Evolutionary conservation across 1,140 invertebrate species (phyloP).

Genomic region (Drosophila rhopaloa): DNA sequence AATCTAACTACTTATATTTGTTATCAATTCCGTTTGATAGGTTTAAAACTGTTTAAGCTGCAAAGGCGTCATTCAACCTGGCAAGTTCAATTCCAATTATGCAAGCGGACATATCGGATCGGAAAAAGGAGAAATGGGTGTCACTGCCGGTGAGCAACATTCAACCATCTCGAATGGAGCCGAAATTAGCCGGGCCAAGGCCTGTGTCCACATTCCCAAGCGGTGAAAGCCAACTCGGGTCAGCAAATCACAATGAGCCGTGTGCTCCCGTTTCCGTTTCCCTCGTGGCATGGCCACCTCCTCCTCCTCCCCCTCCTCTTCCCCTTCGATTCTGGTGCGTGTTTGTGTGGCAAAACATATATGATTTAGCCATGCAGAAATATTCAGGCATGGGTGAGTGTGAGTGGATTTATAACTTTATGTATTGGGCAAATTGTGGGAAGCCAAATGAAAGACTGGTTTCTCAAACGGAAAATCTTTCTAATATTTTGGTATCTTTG

Average conservation of each 20-base stretch:
- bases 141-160: background rate
- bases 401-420: slow-evolving; percentile 1
- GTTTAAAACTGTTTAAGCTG: no score
- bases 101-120: background rate
- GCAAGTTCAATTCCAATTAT: background rate
- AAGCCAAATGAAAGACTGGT: background rate
- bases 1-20: no score
- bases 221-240: slow-evolving; percentile 16
- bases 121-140: slow-evolving; percentile 1
- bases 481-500: slow-evolving; percentile 6
- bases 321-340: background rate
- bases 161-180: background rate
- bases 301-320: background rate
- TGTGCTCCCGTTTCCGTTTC: background rate
- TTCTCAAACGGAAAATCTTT: slow-evolving; percentile 8
- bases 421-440: slow-evolving; percentile 18
- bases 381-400: background rate
- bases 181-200: background rate
- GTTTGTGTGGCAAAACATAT: slow-evolving; percentile 33
- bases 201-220: slow-evolving; percentile 17
- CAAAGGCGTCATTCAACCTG: no score
- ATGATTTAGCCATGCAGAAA: slow-evolving; percentile 33
- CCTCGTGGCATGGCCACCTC: background rate
- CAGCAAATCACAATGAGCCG: slow-evolving; percentile 7
- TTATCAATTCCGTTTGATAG: no score